Percentiles rank a stretch among this genome's conserved stretches.
Conservation (phyloP, 2,888 invertebrate species). For the Eumacrocentrus americanus region DNA sequence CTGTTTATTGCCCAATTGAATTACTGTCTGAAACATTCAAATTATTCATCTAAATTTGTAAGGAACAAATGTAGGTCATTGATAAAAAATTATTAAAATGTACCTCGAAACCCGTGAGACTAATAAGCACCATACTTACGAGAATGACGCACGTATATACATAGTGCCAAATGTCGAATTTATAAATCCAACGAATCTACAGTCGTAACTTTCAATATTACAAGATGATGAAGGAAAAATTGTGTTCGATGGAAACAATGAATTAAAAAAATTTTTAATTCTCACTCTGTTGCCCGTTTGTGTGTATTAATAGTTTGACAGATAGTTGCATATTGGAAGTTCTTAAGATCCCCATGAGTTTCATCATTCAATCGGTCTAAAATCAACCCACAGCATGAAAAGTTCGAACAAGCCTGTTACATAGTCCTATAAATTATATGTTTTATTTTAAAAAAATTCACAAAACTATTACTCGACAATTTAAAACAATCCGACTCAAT, state of each 20-base stretch:
- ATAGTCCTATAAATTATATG: not conserved
- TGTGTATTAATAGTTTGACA: not conserved
- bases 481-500: conserved; percentile 30
- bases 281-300: not conserved
- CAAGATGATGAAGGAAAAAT: not conserved
- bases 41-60: no score
- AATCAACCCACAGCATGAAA: not conserved
- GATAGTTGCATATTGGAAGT: not conserved
- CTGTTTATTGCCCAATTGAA: conserved; percentile 13
- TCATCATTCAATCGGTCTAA: conserved; percentile 3
- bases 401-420: not conserved
- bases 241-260: not conserved
- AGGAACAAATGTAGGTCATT: not conserved
- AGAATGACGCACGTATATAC: conserved; percentile 1
- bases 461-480: conserved; percentile 27
- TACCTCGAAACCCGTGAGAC: conserved; percentile 28
- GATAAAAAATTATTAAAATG: not conserved
- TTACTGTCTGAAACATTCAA: conserved; percentile 15
- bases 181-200: not conserved
- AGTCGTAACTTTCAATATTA: not conserved
- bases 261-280: not conserved
- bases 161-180: not conserved
- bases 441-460: not conserved
- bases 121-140: conserved; percentile 11
- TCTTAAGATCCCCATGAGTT: not conserved